Evolutionary conservation across 2,113 vertebrate species (phyloP), one percentile per base, ranked within the genome.

Genomic region (Vulpes lagopus): DNA sequence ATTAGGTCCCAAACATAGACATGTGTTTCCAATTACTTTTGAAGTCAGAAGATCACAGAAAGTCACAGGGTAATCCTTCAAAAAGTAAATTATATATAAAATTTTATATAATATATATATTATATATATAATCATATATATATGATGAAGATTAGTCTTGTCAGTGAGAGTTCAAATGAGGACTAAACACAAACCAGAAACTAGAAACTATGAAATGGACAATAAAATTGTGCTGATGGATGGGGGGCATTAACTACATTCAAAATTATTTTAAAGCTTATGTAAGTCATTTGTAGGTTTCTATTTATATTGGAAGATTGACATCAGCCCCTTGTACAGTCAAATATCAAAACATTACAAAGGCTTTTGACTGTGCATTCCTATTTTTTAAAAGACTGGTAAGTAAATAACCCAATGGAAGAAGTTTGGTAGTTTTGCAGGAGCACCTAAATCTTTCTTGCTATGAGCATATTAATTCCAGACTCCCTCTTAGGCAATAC

Each of bases 401-500:
- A 38, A 23, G 14, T 80, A 93, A 89, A 51, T 22, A 94, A 74
- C 3, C 22, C 59, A 25, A 25, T 90, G 35, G 20, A 12, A 80
- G 53, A 59, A 19, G 17, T 51, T 80, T 51, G 5, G 57, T 53
- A 55, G 22, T 59, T 59, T 80, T 74, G 88, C 10, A 64, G 43
- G 32, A 55, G 16, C 76, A 80, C 38, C 2, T 87, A 23, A 35
- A 92, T 71, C 51, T 89, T 49, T 87, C 30, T 88, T 87, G 27
- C 59, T 76, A 0, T 30, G 8, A 19, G 9, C 49, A 35, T 81
- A 97, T 94, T 91, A 91, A 81, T 94, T 95, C 95, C 93, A 73
- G 96, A 95, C 20, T 11, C 49, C 27, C 55, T 96, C 67, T 89
- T 84, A 38, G 35, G 96, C 65, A 96, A 97, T 57, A 62, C 32